Evolutionary conservation across 2,797 vertebrate genomes (phyloP).

Genomic region (Oreortyx pictus): DNA sequence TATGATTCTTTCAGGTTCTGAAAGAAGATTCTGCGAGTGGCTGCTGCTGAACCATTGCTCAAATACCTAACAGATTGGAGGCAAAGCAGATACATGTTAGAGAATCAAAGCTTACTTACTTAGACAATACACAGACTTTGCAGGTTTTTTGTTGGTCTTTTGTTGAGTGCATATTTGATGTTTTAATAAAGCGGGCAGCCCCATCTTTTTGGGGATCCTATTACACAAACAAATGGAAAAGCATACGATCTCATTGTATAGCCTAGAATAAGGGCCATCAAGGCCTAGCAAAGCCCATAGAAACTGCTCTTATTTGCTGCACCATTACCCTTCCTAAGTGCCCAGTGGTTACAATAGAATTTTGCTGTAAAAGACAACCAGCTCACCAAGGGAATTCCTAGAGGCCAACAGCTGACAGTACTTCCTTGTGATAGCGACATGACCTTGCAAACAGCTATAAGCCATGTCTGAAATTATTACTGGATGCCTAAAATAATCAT

Average conservation of each 20-base stretch:
- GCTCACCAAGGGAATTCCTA: background rate
- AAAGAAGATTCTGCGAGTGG: slow-evolving; percentile 22
- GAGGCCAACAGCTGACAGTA: background rate
- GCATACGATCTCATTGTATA: background rate
- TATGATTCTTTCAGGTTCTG: background rate
- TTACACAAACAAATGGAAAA: background rate
- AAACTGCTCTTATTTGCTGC: background rate
- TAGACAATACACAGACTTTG: background rate
- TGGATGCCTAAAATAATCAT: background rate
- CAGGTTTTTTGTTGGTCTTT: background rate
- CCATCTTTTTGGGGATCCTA: background rate
- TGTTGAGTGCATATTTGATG: background rate
- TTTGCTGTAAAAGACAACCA: background rate
- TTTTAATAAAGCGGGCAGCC: background rate
- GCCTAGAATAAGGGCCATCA: background rate
- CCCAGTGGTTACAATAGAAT: background rate
- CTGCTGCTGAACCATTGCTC: slow-evolving; percentile 31
- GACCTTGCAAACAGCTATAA: background rate
- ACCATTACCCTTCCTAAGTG: background rate
- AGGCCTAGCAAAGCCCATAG: background rate
- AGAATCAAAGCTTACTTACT: background rate
- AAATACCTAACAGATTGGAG: slow-evolving; percentile 55
- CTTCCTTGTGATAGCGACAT: background rate
- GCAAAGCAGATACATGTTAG: background rate
- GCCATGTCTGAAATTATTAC: background rate